Conservation (phyloP, 2,797 vertebrate genomes). For the Naso thynnoides region DNA sequence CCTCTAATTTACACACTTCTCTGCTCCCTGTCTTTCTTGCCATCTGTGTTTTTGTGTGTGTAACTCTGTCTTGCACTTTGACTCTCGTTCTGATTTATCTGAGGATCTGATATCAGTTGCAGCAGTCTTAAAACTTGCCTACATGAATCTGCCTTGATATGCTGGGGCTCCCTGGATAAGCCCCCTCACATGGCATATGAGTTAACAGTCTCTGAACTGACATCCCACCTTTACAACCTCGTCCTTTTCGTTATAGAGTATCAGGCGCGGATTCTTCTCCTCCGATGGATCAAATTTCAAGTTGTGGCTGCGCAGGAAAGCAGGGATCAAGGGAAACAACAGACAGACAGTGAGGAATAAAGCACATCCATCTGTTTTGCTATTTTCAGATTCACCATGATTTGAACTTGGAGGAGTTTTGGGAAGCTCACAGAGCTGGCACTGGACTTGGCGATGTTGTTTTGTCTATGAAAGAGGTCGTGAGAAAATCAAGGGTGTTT, state of each 20-base stretch:
- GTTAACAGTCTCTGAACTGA: conserved; percentile 11
- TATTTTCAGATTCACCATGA: conserved; percentile 41
- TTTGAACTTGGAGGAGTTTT: conserved; percentile 28
- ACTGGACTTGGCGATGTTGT: conserved; percentile 31
- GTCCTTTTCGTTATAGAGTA: conserved; percentile 85
- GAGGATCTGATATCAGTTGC: conserved; percentile 46
- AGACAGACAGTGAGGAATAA: conserved; percentile 31
- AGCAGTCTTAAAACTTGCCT: conserved; percentile 25
- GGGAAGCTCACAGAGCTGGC: conserved; percentile 48
- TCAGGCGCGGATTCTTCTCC: conserved; percentile 84
- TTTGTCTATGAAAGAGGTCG: conserved; percentile 46
- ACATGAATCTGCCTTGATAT: conserved; percentile 20
- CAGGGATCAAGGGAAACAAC: conserved; percentile 78
- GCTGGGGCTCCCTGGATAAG: conserved; percentile 24
- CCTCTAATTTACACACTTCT: conserved; percentile 12
- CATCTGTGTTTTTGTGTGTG: background rate
- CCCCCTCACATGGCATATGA: background rate
- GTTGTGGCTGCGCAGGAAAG: conserved; percentile 83
- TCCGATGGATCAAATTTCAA: conserved; percentile 86
- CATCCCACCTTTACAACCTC: conserved; percentile 86
- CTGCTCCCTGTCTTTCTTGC: conserved; percentile 3
- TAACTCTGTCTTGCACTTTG: conserved; percentile 27
- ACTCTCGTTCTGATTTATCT: conserved; percentile 30
- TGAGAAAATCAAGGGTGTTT: conserved; percentile 46
- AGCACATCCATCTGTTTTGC: conserved; percentile 23